Conservation (phyloP, 2,797 vertebrate species). For the Hippopotamyrus pictus region DNA sequence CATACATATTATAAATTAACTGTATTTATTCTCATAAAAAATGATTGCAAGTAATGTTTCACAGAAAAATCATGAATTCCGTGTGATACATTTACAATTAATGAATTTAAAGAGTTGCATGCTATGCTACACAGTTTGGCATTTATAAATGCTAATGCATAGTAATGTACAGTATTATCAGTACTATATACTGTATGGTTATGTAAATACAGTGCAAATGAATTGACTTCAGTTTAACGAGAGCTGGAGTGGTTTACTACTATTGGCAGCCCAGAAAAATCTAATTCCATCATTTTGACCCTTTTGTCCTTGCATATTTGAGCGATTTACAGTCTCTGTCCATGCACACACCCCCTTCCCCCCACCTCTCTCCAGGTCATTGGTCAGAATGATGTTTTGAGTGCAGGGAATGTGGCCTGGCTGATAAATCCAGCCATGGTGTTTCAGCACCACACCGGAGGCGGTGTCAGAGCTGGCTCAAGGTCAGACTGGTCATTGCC, state of each 20-base stretch:
- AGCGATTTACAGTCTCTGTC: slow-evolving; percentile 25
- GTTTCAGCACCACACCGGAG: not conserved
- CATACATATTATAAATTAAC: not conserved
- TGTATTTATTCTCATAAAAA: not conserved
- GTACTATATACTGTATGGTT: not conserved
- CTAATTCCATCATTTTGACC: slow-evolving; percentile 9
- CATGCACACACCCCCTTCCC: not conserved
- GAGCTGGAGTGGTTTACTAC: not conserved
- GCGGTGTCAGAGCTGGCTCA: slow-evolving; percentile 7
- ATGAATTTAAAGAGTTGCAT: not conserved
- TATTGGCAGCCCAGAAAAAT: not conserved
- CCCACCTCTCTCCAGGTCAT: slow-evolving; percentile 11
- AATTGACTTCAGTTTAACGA: not conserved
- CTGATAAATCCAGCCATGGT: slow-evolving; percentile 9
- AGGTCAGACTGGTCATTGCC: slow-evolving; percentile 7
- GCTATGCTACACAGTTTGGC: not conserved
- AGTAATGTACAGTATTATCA: not conserved
- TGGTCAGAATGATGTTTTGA: slow-evolving; percentile 15
- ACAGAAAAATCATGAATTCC: not conserved
- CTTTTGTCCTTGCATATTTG: slow-evolving; percentile 19
- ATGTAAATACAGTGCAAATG: not conserved
- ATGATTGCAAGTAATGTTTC: not conserved
- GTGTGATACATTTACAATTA: not conserved
- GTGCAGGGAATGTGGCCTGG: not conserved
- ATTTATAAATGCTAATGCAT: not conserved